A percentile compares a stretch with the other conserved stretches of the same genome.
phyloP scores from a whole-genome alignment of 1,140 invertebrate species.

The Epicauta chinensis region DNA sequence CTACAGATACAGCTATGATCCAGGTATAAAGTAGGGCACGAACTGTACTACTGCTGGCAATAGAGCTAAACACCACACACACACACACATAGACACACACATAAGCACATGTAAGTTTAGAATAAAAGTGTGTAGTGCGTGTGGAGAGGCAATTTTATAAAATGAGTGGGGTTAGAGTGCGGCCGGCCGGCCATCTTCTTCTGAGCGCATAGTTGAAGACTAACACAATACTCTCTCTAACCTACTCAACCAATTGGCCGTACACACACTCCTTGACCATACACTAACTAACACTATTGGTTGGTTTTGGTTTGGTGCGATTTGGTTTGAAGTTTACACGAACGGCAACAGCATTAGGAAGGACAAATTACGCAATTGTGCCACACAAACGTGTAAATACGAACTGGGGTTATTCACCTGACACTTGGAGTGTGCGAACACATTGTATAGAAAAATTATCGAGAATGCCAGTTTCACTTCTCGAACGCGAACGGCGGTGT shows the following conservation, averaged over 20 bases:
- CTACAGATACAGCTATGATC: conserved; percentile 39
- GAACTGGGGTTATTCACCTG: conserved; percentile 41
- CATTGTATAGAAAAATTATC: conserved; percentile 18
- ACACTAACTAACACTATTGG: no score
- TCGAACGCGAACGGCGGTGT: no score
- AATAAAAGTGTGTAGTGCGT: no score
- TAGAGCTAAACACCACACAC: conserved; percentile 16
- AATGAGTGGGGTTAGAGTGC: conserved; percentile 21
- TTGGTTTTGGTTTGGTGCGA: no score
- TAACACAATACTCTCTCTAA: not conserved
- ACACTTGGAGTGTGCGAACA: conserved; percentile 36
- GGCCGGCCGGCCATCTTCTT: conserved; percentile 23
- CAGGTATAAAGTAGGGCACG: conserved; percentile 43
- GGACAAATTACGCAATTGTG: conserved; percentile 35
- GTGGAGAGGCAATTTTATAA: conserved; percentile 13
- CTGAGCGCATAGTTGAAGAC: not conserved
- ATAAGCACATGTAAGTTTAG: no score
- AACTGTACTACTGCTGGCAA: conserved; percentile 30
- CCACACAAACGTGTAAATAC: conserved; percentile 22
- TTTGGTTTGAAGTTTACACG: no score
- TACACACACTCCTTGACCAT: no score
- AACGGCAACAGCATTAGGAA: conserved; percentile 25
- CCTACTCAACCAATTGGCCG: not conserved
- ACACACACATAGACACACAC: no score
- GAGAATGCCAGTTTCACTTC: conserved; percentile 40